Base-by-base conservation (phyloP, 2,113 vertebrate genomes). In the Pseudorhombus dupliciocellatus region DNA sequence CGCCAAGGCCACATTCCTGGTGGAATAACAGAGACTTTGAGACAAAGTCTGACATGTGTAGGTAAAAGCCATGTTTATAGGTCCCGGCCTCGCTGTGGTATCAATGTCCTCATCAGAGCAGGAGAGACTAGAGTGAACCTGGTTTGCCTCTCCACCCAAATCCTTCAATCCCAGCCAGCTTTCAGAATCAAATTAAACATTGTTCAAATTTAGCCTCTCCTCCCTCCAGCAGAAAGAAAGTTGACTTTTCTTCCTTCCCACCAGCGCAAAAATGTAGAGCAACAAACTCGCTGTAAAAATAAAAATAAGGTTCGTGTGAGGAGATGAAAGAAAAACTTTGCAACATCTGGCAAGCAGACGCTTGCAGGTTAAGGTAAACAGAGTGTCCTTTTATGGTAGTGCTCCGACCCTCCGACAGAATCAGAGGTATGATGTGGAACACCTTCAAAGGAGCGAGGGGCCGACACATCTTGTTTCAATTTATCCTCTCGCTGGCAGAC, bases 341-440 rank as follows among this genome's bases (percentile, higher is more conserved):
- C 77, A 91, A 93, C 93, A 94, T 94, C 93, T 94, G 93, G 93
- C 69, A 31, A 84, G 86, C 93, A 94, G 93, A 88, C 84, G 73
- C 75, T 68, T 73, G 88, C 92, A 93, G 91, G 89, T 93, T 91
- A 90, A 93, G 93, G 91, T 94, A 94, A 92, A 92, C 88, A 93
- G 60, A 70, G 66, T 88, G 81, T 92, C 92, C 90, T 92, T 93
- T 91, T 93, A 92, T 87, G 92, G 93, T 80, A 79, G 79, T 76
- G 46, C 81, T 90, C 79, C 71, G 72, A 52, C 84, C 81, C 87
- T 87, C 87, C 75, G 62, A 58, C 85, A 80, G 87, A 88, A 86
- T 86, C 84, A 77, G 85, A 93, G 93, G 88, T 93, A 90, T 86
- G 82, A 90, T 84, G 85, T 89, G 92, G 91, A 92, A 91, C 88